These are phyloP conservation scores for Rhyacichthys aspro DNA, from an alignment of 2,797 vertebrate genomes.

Conservation along the genomic window DNA sequence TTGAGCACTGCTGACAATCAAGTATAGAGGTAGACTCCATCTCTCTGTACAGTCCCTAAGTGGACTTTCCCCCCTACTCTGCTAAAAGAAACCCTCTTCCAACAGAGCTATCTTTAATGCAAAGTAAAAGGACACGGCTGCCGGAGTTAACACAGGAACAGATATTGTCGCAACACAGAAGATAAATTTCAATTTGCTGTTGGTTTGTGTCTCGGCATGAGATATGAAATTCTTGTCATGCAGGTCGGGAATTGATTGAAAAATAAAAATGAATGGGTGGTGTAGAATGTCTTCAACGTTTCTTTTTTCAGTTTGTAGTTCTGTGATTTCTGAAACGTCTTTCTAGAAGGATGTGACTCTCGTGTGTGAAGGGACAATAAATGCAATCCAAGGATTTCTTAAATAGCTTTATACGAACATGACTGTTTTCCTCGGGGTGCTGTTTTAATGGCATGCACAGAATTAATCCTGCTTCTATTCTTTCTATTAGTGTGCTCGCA, in stretches of 20 bases:
- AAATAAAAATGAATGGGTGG: slow-evolving; percentile 75
- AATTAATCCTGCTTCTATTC: slow-evolving; percentile 60
- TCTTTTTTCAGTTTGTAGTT: slow-evolving; percentile 47
- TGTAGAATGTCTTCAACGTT: slow-evolving; percentile 55
- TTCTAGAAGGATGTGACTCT: slow-evolving; percentile 63
- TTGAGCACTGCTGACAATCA: slow-evolving; percentile 23
- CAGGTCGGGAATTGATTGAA: slow-evolving; percentile 75
- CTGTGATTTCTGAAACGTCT: slow-evolving; percentile 62
- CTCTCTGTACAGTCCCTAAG: slow-evolving; percentile 34
- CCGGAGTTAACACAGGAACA: slow-evolving; percentile 71
- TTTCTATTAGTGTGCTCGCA: slow-evolving; percentile 62
- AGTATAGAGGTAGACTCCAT: not conserved
- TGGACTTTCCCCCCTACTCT: slow-evolving; percentile 39
- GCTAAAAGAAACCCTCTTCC: slow-evolving; percentile 51
- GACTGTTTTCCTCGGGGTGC: slow-evolving; percentile 65
- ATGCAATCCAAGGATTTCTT: slow-evolving; percentile 65
- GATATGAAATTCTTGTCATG: slow-evolving; percentile 77
- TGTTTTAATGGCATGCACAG: slow-evolving; percentile 77
- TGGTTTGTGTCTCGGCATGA: slow-evolving; percentile 73
- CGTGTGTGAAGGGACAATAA: slow-evolving; percentile 57
- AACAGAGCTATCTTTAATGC: slow-evolving; percentile 70
- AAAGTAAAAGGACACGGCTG: slow-evolving; percentile 68
- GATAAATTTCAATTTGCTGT: slow-evolving; percentile 81
- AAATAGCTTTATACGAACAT: slow-evolving; percentile 72
- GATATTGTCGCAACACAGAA: slow-evolving; percentile 73